Conservation (phyloP, 2,113 vertebrate genomes). For the Fulica atra region DNA sequence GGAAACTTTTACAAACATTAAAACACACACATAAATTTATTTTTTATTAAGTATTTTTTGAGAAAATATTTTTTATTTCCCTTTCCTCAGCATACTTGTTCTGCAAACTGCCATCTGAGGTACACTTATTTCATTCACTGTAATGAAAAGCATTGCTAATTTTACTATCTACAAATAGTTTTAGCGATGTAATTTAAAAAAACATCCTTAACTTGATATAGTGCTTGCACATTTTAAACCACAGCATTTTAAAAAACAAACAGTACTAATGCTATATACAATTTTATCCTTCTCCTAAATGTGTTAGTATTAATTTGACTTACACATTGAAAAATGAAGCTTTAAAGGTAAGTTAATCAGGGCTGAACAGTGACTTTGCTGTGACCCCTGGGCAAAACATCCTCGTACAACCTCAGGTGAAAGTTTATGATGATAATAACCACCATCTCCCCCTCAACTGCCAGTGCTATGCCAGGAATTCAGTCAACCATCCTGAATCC, state of each 20-base stretch:
- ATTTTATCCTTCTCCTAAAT: background rate
- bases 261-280: background rate
- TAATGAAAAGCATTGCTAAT: background rate
- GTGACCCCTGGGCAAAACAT: background rate
- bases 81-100: background rate
- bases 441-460: background rate
- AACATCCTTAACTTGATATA: background rate
- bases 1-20: background rate
- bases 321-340: background rate
- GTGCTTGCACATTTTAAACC: background rate
- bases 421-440: background rate
- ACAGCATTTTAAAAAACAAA: background rate
- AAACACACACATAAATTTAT: background rate
- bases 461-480: background rate
- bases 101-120: background rate
- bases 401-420: background rate
- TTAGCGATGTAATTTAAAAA: background rate
- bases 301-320: background rate
- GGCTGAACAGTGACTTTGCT: background rate
- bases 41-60: background rate
- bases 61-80: background rate
- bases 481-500: background rate
- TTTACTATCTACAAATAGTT: background rate
- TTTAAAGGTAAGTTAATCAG: conserved; percentile 12
- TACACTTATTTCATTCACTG: background rate